Conservation (phyloP, 2,797 vertebrate species). For the Sphaeramia orbicularis region DNA sequence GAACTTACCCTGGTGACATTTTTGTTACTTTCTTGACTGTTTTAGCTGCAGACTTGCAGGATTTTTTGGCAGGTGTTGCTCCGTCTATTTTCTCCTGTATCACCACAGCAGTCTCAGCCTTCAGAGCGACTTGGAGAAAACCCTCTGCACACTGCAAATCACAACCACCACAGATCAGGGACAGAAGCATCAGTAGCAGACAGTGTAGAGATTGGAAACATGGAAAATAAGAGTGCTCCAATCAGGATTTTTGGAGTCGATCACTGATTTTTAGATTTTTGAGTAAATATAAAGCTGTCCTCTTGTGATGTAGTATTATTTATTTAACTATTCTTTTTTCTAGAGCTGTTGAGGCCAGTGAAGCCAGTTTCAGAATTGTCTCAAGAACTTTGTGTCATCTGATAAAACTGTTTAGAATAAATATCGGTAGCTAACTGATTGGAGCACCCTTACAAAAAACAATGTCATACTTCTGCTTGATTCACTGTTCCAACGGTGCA, state of each 20-base stretch:
- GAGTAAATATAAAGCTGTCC: no score
- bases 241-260: no score
- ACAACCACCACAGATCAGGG: neutral
- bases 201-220: neutral
- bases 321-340: no score
- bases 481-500: conserved; percentile 85
- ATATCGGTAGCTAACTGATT: no score
- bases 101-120: conserved; percentile 82
- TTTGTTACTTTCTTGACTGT: conserved; percentile 69
- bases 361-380: no score
- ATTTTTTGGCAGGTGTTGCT: conserved; percentile 87
- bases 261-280: no score
- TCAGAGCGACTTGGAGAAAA: conserved; percentile 88
- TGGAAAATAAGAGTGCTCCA: no score
- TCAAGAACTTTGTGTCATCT: no score
- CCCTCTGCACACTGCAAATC: conserved; percentile 88
- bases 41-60: conserved; percentile 77
- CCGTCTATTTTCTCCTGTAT: conserved; percentile 80
- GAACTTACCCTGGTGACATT: conserved; percentile 78
- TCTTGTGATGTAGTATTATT: no score
- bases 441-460: rapidly evolving
- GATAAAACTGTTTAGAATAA: no score
- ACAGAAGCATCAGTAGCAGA: no score
- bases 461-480: conserved; percentile 84
- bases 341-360: no score